These are phyloP conservation scores for Acromyrmex echinatior DNA, from an alignment of 1,140 invertebrate genomes.

Conservation along the genomic window DNA sequence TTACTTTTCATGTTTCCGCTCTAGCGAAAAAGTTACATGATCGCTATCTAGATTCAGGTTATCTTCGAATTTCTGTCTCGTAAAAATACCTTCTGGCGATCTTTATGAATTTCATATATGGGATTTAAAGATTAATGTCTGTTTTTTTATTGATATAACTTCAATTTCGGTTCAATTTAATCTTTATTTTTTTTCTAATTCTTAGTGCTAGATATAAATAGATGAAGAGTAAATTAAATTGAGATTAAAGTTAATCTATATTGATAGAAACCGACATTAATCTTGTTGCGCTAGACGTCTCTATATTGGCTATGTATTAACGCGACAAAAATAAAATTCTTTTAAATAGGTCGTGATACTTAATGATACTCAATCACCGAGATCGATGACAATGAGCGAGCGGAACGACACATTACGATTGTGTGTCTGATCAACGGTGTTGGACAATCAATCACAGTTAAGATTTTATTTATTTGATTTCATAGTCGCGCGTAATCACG, in stretches of 20 bases:
- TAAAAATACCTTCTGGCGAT: not conserved
- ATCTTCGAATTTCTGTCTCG: not conserved
- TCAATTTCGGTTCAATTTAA: too few relatives aligned
- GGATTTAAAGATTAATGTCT: not conserved
- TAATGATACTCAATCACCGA: constrained; percentile 41
- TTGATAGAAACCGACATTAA: not conserved
- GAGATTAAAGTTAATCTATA: too few relatives aligned
- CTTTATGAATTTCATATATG: not conserved
- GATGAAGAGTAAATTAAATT: too few relatives aligned
- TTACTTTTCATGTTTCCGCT: too few relatives aligned
- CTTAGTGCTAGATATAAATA: too few relatives aligned
- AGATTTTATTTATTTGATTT: constrained; percentile 63
- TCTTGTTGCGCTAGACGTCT: constrained; percentile 1
- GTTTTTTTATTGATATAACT: too few relatives aligned
- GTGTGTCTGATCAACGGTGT: constrained; percentile 53
- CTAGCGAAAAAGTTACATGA: too few relatives aligned
- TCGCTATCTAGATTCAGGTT: too few relatives aligned
- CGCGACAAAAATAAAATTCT: not conserved
- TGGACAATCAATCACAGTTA: constrained; percentile 50
- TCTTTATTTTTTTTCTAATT: too few relatives aligned
- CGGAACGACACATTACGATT: constrained; percentile 72
- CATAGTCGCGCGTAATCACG: constrained; percentile 62
- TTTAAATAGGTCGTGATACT: constrained; percentile 63
- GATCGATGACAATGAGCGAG: constrained; percentile 73
- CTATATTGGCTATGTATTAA: not conserved